Evolutionary conservation across 2,113 vertebrate genomes (phyloP).

Genomic region (Solenodon paradoxus): DNA sequence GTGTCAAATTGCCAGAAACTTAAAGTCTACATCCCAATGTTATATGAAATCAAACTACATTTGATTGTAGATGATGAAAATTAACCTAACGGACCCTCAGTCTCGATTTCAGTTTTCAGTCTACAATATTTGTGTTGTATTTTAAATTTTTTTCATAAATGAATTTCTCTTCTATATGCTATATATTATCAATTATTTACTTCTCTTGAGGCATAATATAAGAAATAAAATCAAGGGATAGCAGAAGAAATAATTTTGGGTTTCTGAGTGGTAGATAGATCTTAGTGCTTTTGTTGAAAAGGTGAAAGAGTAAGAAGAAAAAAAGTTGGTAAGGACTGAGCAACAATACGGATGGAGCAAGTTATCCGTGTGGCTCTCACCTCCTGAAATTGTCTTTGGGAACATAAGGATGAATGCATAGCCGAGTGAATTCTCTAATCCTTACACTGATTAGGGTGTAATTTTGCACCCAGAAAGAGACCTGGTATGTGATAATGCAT

Average conservation of each 20-base stretch:
- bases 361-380: not conserved
- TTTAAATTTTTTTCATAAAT: not conserved
- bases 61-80: constrained; percentile 32
- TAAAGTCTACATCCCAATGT: not conserved
- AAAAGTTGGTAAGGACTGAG: not conserved
- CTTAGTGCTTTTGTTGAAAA: not conserved
- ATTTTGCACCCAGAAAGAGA: not conserved
- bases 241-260: not conserved
- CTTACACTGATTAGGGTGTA: not conserved
- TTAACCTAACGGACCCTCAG: not conserved
- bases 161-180: not conserved
- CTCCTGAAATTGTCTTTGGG: not conserved
- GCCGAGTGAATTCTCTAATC: not conserved
- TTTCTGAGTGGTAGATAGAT: not conserved
- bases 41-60: not conserved
- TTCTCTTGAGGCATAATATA: not conserved
- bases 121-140: not conserved
- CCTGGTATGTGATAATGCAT: not conserved
- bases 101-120: not conserved
- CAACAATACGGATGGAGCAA: not conserved
- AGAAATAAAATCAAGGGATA: not conserved
- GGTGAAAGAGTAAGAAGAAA: not conserved
- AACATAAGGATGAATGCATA: not conserved
- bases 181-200: not conserved
- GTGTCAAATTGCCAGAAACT: not conserved